Conservation (phyloP, 2,888 invertebrate species). For the Ligdia adustata region DNA sequence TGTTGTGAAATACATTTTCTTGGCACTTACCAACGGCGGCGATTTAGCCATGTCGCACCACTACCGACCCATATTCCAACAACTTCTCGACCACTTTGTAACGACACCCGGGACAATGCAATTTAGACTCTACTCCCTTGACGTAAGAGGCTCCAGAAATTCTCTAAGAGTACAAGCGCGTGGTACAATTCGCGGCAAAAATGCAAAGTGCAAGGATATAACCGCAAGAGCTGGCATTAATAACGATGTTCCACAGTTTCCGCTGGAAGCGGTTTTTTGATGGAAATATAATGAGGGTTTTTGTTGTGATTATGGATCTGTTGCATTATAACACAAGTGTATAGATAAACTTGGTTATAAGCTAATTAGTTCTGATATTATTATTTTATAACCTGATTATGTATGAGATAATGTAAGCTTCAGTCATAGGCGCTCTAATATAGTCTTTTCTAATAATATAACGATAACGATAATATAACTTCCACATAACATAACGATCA, state of each 20-base stretch:
- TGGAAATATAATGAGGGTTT: conserved; percentile 10
- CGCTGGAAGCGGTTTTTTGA: conserved; percentile 10
- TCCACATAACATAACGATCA: too few relatives aligned
- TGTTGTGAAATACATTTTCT: conserved; percentile 77
- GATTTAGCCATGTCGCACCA: conserved; percentile 73
- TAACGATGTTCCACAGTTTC: conserved; percentile 33
- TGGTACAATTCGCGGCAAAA: conserved; percentile 55
- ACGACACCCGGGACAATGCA: conserved; percentile 43
- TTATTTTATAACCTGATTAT: too few relatives aligned
- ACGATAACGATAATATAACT: too few relatives aligned
- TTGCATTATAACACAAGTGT: too few relatives aligned
- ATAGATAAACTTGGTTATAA: too few relatives aligned
- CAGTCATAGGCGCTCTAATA: too few relatives aligned
- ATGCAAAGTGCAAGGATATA: conserved; percentile 67
- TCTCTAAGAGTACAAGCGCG: conserved; percentile 39
- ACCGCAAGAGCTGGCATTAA: conserved; percentile 60
- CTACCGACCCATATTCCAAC: conserved; percentile 38
- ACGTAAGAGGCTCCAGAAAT: conserved; percentile 43
- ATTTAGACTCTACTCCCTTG: conserved; percentile 58
- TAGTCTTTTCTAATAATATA: too few relatives aligned
- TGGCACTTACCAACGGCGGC: conserved; percentile 72
- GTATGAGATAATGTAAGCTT: too few relatives aligned
- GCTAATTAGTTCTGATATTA: too few relatives aligned
- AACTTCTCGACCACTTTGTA: conserved; percentile 45
- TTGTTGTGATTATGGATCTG: conserved; percentile 3